Evolutionary conservation across 2,113 vertebrate species (phyloP), one percentile per base, ranked within the genome.

Genomic region (Neoarius graeffei): DNA sequence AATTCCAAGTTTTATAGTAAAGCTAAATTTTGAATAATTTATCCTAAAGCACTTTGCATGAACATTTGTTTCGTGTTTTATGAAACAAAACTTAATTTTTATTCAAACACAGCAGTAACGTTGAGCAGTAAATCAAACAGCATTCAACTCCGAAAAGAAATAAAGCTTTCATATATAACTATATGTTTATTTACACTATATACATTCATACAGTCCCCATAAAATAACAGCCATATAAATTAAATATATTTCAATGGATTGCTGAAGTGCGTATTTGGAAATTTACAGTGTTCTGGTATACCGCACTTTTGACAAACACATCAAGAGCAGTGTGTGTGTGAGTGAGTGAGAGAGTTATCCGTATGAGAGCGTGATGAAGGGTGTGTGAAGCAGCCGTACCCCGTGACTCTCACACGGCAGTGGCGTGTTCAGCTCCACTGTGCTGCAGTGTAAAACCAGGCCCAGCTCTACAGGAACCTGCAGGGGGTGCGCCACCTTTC

Each of bases 351-450:
- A 20, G 27, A 56, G 67, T 27, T 91, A 94, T 90, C 91, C 90
- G 90, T 95, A 95, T 35, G 94, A 94, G 62, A 96, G 81, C 64
- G 93, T 91, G 13, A 96, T 91, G 90, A 96, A 96, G 7, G 96
- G 96, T 4, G 93, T 69, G 64, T 96, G 94, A 42, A 90, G 86
- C 3, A 95, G 92, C n/a, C 88, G 91, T 0, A 96, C 92, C 0
- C 93, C 93, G 0, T 91, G 89, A 3, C 76, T 60, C 52, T 85
- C 74, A 71, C 96, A 96, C 7, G 94, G 89, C 23, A 59, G 59
- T 27, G 93, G 60, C 25, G 92, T 91, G 2, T n/a, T 88, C 0
- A 50, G 27, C n/a, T 92, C 92, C 3, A 59, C 89, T 35, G 7
- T 91, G 77, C 92, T 93, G 91, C 95, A 96, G 86, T 93, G 91